phyloP scores from a whole-genome alignment of 1,140 invertebrate species.

The Steinernema feltiae region DNA sequence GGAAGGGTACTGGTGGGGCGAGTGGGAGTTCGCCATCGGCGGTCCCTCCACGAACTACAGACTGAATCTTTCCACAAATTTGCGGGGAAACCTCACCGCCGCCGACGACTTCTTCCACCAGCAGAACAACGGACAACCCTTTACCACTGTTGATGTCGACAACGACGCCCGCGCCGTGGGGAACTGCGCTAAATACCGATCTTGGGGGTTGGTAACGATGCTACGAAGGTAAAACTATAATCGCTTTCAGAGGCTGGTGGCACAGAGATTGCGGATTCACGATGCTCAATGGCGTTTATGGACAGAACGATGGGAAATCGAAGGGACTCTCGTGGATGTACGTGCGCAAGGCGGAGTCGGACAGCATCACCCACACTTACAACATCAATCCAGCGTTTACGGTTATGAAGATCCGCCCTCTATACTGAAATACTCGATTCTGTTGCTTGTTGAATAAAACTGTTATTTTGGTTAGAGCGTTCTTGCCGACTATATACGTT shows the following conservation, averaged over 20 bases:
- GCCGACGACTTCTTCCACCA: not conserved
- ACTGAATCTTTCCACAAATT: not conserved
- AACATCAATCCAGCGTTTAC: not conserved
- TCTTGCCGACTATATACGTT: too few species aligned
- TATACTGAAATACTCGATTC: too few species aligned
- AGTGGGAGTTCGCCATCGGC: not conserved
- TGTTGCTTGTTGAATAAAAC: too few species aligned
- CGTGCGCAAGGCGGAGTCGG: too few species aligned
- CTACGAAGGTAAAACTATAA: not conserved
- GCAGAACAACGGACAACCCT: not conserved
- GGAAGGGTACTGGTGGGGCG: not conserved
- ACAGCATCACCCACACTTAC: not conserved
- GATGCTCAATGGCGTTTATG: not conserved
- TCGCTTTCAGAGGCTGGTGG: conserved; percentile 7
- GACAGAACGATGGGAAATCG: not conserved
- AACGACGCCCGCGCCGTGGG: not conserved
- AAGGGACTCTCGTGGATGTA: not conserved
- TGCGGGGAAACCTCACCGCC: not conserved
- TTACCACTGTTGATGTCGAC: not conserved
- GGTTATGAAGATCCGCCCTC: not conserved
- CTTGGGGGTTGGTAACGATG: not conserved
- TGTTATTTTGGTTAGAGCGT: too few species aligned
- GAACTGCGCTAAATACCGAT: not conserved
- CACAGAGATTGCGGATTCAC: not conserved
- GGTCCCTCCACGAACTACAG: not conserved